phyloP scores from a whole-genome alignment of 2,888 invertebrate genomes.

The Nomada flava region DNA sequence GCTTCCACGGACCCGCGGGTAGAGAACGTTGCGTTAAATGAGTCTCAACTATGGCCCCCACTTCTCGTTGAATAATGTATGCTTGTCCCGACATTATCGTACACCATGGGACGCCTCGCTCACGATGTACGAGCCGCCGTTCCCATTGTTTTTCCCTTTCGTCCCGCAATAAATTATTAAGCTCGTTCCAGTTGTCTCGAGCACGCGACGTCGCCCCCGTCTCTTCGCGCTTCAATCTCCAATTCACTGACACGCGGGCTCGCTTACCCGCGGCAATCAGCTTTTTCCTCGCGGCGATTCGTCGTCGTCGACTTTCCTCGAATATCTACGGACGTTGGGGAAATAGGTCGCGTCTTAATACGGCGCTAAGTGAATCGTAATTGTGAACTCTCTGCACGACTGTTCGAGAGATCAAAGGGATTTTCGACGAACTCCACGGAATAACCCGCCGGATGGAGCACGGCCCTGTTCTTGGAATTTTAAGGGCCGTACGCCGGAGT shows the following conservation, averaged over 20 bases:
- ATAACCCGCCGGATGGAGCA: neutral
- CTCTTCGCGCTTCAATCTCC: slow-evolving; percentile 62
- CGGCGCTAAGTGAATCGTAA: slow-evolving; percentile 61
- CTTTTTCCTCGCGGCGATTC: neutral
- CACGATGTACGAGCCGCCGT: slow-evolving; percentile 10
- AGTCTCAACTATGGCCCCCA: slow-evolving; percentile 52
- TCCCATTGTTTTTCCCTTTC: slow-evolving; percentile 44
- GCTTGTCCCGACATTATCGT: slow-evolving; percentile 67
- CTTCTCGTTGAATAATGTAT: slow-evolving; percentile 70
- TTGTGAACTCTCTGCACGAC: slow-evolving; percentile 52
- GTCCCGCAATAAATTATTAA: slow-evolving; percentile 61
- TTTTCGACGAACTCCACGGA: neutral
- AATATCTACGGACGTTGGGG: too few relatives aligned
- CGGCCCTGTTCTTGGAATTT: neutral
- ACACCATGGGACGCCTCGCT: slow-evolving; percentile 15
- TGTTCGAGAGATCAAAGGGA: slow-evolving; percentile 27
- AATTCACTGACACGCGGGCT: slow-evolving; percentile 57
- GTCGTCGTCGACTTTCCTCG: neutral
- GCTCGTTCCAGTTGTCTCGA: slow-evolving; percentile 15
- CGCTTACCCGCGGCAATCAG: slow-evolving; percentile 12
- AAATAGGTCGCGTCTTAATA: slow-evolving; percentile 63
- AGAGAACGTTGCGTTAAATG: slow-evolving; percentile 61
- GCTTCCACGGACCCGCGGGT: slow-evolving; percentile 7
- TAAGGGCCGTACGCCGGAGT: neutral
- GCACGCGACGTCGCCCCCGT: slow-evolving; percentile 36